These are phyloP conservation scores for Cranoglanis bouderius DNA, from an alignment of 2,113 vertebrate genomes.

Conservation along the genomic window DNA sequence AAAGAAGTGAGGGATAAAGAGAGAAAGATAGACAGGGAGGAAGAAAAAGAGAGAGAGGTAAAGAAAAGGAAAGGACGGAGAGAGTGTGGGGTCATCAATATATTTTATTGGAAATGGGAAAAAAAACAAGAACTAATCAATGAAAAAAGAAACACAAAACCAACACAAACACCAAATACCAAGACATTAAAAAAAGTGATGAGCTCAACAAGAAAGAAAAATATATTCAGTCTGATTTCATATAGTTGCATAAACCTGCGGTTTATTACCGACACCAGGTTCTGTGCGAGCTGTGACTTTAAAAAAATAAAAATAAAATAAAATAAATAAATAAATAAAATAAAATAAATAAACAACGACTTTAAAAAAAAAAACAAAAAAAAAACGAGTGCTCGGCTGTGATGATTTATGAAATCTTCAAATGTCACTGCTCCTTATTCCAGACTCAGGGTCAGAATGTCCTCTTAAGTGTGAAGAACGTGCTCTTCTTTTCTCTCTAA, in stretches of 20 bases:
- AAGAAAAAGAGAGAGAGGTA: too few relatives aligned
- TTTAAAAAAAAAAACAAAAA: neutral
- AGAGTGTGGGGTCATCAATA: neutral
- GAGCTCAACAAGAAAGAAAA: neutral
- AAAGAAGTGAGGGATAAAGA: neutral
- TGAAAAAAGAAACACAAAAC: neutral
- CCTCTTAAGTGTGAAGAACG: slow-evolving; percentile 1
- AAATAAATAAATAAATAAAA: too few relatives aligned
- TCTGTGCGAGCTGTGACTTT: neutral
- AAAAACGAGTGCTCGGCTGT: neutral
- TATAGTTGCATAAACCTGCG: neutral
- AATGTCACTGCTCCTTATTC: neutral
- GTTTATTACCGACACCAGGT: neutral
- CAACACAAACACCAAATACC: neutral
- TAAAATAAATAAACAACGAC: too few relatives aligned
- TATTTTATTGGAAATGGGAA: neutral
- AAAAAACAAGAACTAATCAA: neutral
- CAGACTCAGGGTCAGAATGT: slow-evolving; percentile 14
- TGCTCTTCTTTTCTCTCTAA: neutral
- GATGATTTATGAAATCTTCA: neutral
- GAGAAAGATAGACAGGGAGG: too few relatives aligned
- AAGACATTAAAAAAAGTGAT: neutral
- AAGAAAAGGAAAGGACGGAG: too few relatives aligned
- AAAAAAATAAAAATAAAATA: neutral
- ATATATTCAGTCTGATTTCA: neutral